Conservation (phyloP, 1,140 invertebrate species). For the Antheraea mylitta region DNA sequence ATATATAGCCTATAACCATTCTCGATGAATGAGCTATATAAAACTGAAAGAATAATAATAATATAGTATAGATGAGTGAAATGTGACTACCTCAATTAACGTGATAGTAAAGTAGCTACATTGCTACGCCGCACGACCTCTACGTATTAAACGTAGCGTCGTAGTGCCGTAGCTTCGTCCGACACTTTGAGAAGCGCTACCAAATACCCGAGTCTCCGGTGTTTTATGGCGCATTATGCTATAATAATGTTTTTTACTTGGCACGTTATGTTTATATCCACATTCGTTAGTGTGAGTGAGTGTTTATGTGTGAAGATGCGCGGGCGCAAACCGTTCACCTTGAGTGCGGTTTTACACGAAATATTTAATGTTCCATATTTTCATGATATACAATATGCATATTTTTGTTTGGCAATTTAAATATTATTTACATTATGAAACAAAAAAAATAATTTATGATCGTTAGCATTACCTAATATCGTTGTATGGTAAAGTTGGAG, state of each 20-base stretch:
- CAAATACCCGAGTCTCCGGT: slow-evolving; percentile 42
- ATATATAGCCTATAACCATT: too few species aligned
- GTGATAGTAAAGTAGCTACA: too few species aligned
- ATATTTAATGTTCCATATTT: background rate
- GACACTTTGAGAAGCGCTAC: slow-evolving; percentile 54
- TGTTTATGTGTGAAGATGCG: slow-evolving; percentile 27
- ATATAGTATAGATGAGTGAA: too few species aligned
- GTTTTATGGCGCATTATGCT: slow-evolving; percentile 75
- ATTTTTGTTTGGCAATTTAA: too few species aligned
- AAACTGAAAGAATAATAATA: too few species aligned
- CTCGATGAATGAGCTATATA: too few species aligned
- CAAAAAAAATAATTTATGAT: too few species aligned
- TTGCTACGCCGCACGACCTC: slow-evolving; percentile 28
- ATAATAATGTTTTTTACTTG: slow-evolving; percentile 78
- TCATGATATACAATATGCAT: too few species aligned
- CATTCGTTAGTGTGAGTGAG: slow-evolving; percentile 14
- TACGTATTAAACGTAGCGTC: slow-evolving; percentile 34
- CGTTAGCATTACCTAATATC: too few species aligned
- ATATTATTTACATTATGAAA: too few species aligned
- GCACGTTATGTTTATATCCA: slow-evolving; percentile 68
- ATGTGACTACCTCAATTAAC: too few species aligned
- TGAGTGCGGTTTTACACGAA: background rate
- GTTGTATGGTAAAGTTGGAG: too few species aligned
- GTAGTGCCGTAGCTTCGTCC: slow-evolving; percentile 6
- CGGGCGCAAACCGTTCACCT: slow-evolving; percentile 41